Evolutionary conservation across 2,888 invertebrate genomes (phyloP).

Genomic region (Chouioia cunea): DNA sequence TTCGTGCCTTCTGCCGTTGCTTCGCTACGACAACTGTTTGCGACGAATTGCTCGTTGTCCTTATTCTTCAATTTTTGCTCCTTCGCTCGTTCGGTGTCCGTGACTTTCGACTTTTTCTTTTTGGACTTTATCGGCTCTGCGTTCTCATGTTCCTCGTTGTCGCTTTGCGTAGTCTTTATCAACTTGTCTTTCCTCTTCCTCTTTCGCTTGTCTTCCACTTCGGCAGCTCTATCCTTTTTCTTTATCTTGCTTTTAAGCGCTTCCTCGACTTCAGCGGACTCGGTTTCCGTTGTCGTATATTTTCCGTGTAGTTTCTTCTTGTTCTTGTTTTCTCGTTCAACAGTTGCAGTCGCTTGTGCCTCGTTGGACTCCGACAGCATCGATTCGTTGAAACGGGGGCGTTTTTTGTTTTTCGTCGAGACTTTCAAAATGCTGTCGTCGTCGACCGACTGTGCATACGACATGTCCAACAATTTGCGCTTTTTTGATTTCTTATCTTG

Average conservation of each 20-base stretch:
- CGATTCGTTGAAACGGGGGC: slow-evolving; percentile 34
- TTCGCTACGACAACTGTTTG: slow-evolving; percentile 16
- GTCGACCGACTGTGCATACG: slow-evolving; percentile 9
- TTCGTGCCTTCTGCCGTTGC: slow-evolving; percentile 44
- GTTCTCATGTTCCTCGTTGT: neutral
- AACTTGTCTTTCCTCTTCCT: slow-evolving; percentile 22
- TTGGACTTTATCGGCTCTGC: neutral
- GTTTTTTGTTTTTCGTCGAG: slow-evolving; percentile 31
- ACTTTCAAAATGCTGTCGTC: slow-evolving; percentile 27
- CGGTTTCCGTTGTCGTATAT: neutral
- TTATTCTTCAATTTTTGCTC: slow-evolving; percentile 32
- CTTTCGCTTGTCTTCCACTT: slow-evolving; percentile 12
- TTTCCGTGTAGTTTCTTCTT: neutral
- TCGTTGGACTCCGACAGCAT: slow-evolving; percentile 11
- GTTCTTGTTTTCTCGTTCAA: slow-evolving; percentile 27
- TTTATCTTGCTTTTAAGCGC: slow-evolving; percentile 23
- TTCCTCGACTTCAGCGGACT: neutral
- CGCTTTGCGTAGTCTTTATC: neutral
- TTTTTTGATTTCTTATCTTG: slow-evolving; percentile 50
- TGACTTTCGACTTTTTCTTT: slow-evolving; percentile 8
- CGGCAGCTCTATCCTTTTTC: slow-evolving; percentile 3
- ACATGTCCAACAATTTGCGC: slow-evolving; percentile 47
- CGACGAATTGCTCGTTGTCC: neutral
- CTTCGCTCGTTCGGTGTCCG: slow-evolving; percentile 1
- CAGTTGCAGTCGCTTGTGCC: slow-evolving; percentile 6